phyloP scores from a whole-genome alignment of 2,113 vertebrate species.

The Chionomys nivalis region DNA sequence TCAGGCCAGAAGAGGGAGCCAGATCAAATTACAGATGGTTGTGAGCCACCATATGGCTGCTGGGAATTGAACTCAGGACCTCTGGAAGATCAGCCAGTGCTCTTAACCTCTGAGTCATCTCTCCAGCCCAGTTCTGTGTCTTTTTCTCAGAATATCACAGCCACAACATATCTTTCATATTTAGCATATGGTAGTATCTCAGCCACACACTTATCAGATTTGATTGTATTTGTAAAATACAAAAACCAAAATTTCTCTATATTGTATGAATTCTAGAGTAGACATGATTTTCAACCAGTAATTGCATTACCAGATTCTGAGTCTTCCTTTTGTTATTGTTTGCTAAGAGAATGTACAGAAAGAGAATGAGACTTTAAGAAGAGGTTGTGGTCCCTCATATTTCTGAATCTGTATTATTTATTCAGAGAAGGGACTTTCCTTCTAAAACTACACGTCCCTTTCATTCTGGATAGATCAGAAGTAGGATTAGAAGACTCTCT shows the following conservation, averaged over 20 bases:
- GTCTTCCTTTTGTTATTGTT: not conserved
- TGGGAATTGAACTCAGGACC: no score
- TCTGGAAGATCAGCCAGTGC: no score
- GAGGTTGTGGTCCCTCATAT: not conserved
- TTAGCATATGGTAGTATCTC: not conserved
- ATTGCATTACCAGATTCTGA: not conserved
- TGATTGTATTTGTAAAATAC: not conserved
- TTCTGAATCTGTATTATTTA: not conserved
- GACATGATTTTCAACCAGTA: not conserved
- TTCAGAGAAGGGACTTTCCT: not conserved
- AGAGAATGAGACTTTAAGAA: not conserved
- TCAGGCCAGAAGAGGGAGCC: no score
- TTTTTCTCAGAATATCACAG: not conserved
- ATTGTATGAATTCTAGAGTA: not conserved
- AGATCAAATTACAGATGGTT: no score
- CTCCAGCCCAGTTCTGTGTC: no score
- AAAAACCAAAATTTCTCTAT: not conserved
- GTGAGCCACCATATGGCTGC: no score
- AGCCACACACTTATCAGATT: not conserved
- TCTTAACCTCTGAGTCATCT: no score
- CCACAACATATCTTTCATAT: not conserved
- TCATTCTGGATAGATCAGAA: not conserved
- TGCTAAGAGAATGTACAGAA: not conserved
- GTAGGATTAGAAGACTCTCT: not conserved
- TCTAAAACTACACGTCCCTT: not conserved